A percentile compares a stretch with the other conserved stretches of the same genome.
These are phyloP conservation scores for Coelopa pilipes DNA, from an alignment of 2,888 invertebrate genomes.

Conservation along the genomic window DNA sequence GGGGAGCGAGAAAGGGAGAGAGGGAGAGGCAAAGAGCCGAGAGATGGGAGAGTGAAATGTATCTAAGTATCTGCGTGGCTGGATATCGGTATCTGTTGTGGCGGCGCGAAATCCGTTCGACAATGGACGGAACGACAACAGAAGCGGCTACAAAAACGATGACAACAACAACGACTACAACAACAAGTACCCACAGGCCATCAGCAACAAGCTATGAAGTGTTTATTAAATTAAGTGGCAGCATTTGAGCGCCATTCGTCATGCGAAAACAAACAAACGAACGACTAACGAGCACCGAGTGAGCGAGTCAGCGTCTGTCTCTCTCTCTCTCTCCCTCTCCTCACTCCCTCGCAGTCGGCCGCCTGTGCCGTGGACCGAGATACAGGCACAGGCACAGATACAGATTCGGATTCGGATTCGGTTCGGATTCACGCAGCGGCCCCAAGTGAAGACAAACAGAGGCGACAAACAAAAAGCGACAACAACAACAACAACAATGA, in stretches of 20 bases:
- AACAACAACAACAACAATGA: constrained; percentile 31
- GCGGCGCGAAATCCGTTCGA: constrained; percentile 26
- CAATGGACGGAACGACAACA: constrained; percentile 2
- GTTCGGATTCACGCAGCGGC: not conserved
- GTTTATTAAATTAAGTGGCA: constrained; percentile 32
- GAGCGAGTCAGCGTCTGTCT: no score
- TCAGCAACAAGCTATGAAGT: constrained; percentile 8
- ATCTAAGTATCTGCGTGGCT: constrained; percentile 18
- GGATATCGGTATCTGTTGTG: constrained; percentile 1
- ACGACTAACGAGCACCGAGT: not conserved
- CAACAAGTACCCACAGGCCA: constrained; percentile 9
- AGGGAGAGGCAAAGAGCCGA: no score
- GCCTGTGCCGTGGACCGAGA: not conserved
- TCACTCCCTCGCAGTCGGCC: no score
- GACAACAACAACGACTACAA: constrained; percentile 12
- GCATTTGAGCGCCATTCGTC: constrained; percentile 13
- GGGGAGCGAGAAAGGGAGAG: not conserved
- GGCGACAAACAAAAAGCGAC: constrained; percentile 2
- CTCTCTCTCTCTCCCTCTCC: no score
- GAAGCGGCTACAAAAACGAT: constrained; percentile 11
- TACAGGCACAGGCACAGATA: not conserved
- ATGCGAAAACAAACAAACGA: constrained; percentile 14
- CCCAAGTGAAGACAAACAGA: not conserved
- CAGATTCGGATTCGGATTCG: no score
- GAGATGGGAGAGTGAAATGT: constrained; percentile 15